These are phyloP conservation scores for Eucidaris tribuloides DNA, from an alignment of 35 echinoderm and acorn worm genomes.

Conservation along the genomic window DNA sequence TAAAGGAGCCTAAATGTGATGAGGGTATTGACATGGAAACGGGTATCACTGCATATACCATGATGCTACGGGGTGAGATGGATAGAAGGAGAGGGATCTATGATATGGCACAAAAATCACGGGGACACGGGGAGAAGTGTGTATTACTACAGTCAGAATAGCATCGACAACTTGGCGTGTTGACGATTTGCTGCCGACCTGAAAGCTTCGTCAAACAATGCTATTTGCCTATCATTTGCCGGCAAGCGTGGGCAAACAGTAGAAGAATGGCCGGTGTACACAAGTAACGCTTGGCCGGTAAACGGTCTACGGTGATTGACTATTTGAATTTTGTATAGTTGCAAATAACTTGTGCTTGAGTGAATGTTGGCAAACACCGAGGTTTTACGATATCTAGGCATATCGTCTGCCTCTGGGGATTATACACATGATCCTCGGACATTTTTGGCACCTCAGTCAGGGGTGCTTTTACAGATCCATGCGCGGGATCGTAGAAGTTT, in stretches of 20 bases:
- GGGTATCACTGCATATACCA: too few relatives aligned
- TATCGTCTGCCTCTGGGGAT: slow-evolving; percentile 17
- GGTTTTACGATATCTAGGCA: neutral
- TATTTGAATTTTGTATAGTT: slow-evolving; percentile 20
- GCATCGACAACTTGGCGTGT: slow-evolving; percentile 11
- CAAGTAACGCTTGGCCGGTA: neutral
- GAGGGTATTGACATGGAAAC: too few relatives aligned
- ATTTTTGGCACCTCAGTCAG: too few relatives aligned
- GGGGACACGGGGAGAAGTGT: too few relatives aligned
- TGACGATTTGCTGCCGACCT: slow-evolving; percentile 28
- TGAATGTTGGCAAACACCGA: slow-evolving; percentile 33
- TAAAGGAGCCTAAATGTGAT: too few relatives aligned
- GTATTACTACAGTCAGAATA: too few relatives aligned
- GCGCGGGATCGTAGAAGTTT: too few relatives aligned
- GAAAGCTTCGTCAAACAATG: slow-evolving; percentile 33
- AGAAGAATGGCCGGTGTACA: slow-evolving; percentile 24
- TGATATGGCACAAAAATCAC: too few relatives aligned
- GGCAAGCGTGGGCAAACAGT: slow-evolving; percentile 24
- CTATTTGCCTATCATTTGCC: slow-evolving; percentile 31
- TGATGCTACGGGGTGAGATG: too few relatives aligned
- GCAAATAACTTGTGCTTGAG: slow-evolving; percentile 31
- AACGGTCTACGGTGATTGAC: slow-evolving; percentile 12
- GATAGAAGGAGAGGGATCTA: too few relatives aligned
- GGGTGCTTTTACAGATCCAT: too few relatives aligned
- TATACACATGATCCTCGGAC: too few relatives aligned